Conservation (phyloP, 2,797 vertebrate genomes). For the Chanos chanos region DNA sequence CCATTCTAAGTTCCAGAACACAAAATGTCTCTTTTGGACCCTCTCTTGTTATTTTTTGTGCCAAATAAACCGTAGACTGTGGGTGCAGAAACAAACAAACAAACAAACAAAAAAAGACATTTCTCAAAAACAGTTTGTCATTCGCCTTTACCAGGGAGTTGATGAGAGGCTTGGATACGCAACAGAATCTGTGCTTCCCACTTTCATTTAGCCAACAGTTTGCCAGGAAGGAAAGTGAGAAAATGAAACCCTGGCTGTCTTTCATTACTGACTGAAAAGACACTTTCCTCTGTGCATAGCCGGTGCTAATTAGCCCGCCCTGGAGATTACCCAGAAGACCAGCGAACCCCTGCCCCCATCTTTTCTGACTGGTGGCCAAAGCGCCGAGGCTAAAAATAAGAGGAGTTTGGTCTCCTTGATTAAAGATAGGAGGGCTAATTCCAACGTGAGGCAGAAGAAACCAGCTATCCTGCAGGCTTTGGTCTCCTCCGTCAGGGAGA, state of each 20-base stretch:
- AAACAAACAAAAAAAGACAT: conserved; percentile 31
- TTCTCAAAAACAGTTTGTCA: conserved; percentile 38
- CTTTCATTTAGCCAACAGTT: conserved; percentile 54
- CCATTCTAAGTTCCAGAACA: too few species aligned
- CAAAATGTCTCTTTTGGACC: too few species aligned
- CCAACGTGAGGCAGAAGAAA: conserved; percentile 17
- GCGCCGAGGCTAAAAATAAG: conserved; percentile 38
- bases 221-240: conserved; percentile 40
- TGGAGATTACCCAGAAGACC: conserved; percentile 61
- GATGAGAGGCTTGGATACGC: conserved; percentile 42
- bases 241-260: conserved; percentile 52
- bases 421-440: conserved; percentile 29
- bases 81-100: not conserved
- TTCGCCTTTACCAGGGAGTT: conserved; percentile 38
- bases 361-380: conserved; percentile 39
- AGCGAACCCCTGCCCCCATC: conserved; percentile 53
- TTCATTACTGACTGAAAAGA: conserved; percentile 63
- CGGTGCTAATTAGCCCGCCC: conserved; percentile 69
- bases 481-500: not conserved
- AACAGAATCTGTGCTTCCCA: conserved; percentile 17
- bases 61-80: conserved; percentile 28
- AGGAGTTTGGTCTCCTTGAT: conserved; percentile 22
- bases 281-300: conserved; percentile 61
- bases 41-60: conserved; percentile 21
- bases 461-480: not conserved